Conservation (phyloP, 2,888 invertebrate species). For the Acanthopleura granulata region DNA sequence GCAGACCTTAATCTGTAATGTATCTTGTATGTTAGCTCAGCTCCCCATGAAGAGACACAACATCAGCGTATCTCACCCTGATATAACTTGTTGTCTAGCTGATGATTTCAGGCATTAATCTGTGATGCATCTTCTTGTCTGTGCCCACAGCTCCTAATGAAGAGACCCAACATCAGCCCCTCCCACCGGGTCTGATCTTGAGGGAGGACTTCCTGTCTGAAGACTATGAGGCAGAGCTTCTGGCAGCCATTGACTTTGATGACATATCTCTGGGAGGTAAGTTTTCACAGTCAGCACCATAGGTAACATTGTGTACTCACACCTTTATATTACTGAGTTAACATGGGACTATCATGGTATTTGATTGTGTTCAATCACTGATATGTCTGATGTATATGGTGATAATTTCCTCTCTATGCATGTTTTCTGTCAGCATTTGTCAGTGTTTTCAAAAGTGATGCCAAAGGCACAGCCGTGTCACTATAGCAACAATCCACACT, state of each 20-base stretch:
- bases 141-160: constrained; percentile 11
- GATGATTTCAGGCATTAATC: not conserved
- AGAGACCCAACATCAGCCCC: constrained; percentile 20
- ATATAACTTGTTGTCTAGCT: not conserved
- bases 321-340: too few species aligned
- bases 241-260: constrained; percentile 75
- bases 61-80: constrained; percentile 72
- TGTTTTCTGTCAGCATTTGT: too few species aligned
- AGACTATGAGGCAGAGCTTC: constrained; percentile 77
- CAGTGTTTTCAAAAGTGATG: too few species aligned
- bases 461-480: too few species aligned
- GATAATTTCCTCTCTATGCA: too few species aligned
- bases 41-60: too few species aligned
- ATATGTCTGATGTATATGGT: too few species aligned
- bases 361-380: too few species aligned
- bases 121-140: not conserved
- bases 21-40: constrained; percentile 1
- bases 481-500: too few species aligned
- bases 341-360: too few species aligned
- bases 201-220: constrained; percentile 80
- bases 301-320: too few species aligned
- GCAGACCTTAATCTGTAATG: not conserved
- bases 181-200: constrained; percentile 80
- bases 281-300: too few species aligned
- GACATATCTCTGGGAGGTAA: constrained; percentile 21